A percentile compares a stretch with the other conserved stretches of the same genome.
These are phyloP conservation scores for Saguinus midas DNA, from an alignment of 2,113 vertebrate species.

Conservation along the genomic window DNA sequence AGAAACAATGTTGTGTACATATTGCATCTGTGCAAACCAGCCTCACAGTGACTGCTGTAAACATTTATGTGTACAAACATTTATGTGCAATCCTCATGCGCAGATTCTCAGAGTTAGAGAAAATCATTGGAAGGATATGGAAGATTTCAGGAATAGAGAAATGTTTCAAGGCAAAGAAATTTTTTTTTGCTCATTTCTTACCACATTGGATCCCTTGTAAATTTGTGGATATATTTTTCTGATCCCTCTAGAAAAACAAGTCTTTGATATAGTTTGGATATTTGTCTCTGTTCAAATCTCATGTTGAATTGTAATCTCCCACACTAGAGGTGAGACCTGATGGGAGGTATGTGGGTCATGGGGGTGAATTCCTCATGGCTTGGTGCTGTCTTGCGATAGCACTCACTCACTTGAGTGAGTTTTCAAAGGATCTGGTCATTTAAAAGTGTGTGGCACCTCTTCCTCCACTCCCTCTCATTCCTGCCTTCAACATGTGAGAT, in stretches of 20 bases:
- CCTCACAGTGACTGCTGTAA: not conserved
- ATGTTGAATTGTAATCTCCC: no score
- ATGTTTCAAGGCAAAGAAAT: not conserved
- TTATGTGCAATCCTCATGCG: rapidly evolving
- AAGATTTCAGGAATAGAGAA: not conserved
- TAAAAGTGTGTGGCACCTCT: no score
- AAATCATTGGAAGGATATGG: not conserved
- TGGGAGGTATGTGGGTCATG: no score
- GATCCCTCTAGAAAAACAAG: not conserved
- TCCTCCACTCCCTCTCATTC: no score
- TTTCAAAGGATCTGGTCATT: no score
- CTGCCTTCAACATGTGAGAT: no score
- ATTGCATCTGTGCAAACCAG: not conserved
- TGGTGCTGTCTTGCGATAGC: no score
- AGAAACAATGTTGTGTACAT: not conserved
- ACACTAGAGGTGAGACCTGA: no score
- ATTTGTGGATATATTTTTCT: not conserved
- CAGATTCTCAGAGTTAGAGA: not conserved
- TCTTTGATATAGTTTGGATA: not conserved
- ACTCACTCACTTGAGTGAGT: no score
- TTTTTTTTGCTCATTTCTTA: not conserved
- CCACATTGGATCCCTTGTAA: not conserved
- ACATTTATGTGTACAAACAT: not conserved
- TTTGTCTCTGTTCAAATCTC: no score
- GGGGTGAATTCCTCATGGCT: no score